These are phyloP conservation scores for Trissoscelio sp. DNA, from an alignment of 2,888 invertebrate species.

Conservation along the genomic window DNA sequence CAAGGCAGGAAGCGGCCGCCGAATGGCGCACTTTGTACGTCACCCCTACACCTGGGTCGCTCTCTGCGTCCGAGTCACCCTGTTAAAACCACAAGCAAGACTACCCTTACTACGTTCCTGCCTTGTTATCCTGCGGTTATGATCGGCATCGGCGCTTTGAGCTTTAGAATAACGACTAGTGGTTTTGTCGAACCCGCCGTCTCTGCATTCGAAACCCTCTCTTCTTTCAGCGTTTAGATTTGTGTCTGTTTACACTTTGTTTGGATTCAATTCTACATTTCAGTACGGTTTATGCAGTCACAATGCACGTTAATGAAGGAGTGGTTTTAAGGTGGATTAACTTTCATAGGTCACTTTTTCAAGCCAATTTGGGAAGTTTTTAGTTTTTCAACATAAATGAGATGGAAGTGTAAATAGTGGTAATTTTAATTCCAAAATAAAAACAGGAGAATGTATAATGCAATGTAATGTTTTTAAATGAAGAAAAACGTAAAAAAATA, in stretches of 20 bases:
- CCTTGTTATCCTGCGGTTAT: conserved; percentile 57
- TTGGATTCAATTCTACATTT: neutral
- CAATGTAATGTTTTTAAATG: too few species aligned
- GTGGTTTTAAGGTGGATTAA: neutral
- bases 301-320: neutral
- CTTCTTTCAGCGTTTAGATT: conserved; percentile 29
- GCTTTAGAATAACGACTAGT: conserved; percentile 47
- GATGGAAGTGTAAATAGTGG: too few species aligned
- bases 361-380: too few species aligned
- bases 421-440: too few species aligned
- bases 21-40: conserved; percentile 86
- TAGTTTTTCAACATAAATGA: too few species aligned
- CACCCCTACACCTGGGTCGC: conserved; percentile 87
- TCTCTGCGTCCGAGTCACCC: conserved; percentile 83
- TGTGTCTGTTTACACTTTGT: neutral
- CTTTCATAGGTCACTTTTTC: too few species aligned
- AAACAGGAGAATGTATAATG: too few species aligned
- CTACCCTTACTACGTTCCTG: conserved; percentile 80
- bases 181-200: neutral
- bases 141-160: conserved; percentile 61
- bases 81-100: conserved; percentile 81
- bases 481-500: too few species aligned
- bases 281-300: conserved; percentile 5
- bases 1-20: conserved; percentile 82
- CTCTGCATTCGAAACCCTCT: conserved; percentile 40